Evolutionary conservation across 2,113 vertebrate species (phyloP).

Genomic region (Menura novaehollandiae): DNA sequence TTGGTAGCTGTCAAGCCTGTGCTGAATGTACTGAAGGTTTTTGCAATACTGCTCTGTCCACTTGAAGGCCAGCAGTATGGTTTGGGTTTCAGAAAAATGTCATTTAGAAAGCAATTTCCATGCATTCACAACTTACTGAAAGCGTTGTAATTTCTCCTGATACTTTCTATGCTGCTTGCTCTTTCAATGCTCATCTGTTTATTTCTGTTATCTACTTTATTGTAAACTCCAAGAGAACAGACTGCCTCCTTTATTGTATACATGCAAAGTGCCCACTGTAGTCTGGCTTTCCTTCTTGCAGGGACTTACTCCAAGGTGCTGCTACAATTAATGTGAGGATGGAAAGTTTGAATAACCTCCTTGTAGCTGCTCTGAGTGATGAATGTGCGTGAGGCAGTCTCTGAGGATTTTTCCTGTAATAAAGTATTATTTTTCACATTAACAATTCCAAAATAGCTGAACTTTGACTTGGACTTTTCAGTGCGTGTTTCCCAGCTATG

Average conservation of each 20-base stretch:
- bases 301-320: not conserved
- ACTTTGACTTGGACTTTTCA: constrained; percentile 1
- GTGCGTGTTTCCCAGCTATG: not conserved
- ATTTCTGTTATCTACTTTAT: not conserved
- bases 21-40: not conserved
- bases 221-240: not conserved
- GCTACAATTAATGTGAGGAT: not conserved
- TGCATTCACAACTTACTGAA: not conserved
- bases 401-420: not conserved
- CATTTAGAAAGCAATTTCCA: constrained; percentile 5
- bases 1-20: not conserved
- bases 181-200: not conserved
- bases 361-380: not conserved
- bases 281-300: not conserved
- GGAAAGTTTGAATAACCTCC: constrained; percentile 35
- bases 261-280: accelerated
- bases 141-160: not conserved
- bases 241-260: not conserved
- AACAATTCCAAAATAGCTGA: constrained; percentile 26
- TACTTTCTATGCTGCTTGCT: not conserved
- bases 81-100: not conserved
- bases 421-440: constrained; percentile 26
- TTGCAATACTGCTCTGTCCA: not conserved
- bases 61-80: not conserved
- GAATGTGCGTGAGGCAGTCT: not conserved